Evolutionary conservation across 1,140 invertebrate genomes (phyloP), one percentile per base, ranked within the genome.

Genomic region (Maconellicoccus hirsutus): DNA sequence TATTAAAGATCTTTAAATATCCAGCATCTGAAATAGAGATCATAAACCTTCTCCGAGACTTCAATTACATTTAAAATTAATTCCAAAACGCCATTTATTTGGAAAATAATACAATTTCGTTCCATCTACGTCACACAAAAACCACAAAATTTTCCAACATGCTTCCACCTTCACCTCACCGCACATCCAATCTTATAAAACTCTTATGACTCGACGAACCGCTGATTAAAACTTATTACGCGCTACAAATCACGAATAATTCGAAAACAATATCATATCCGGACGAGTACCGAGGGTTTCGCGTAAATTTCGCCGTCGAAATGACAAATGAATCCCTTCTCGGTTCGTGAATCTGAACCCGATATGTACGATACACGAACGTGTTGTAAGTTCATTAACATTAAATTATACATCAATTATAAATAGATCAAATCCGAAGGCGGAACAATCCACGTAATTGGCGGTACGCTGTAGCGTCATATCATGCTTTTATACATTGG

Each of bases 391-490:
- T 52, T 52, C 42, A 52, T 52, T 52, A 52, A 52, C 42, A 52
- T 52, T 52, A 19, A 52, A 52, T 52, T 52, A 52, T 52, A 52
- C 42, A 52, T 52, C 42, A 52, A 52, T 52, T 52, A 52, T 52
- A 52, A 52, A 52, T 52, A 52, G 42, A 52, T 52, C 42, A 52
- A 19, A 52, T 52, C n/a, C 42, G 42, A 52, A 52, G 42, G 42
- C 42, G 42, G 42, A 52, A 52, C 42, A 52, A 52, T 52, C 42
- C 42, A 52, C 42, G 42, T 52, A 52, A 52, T 52, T 52, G 42
- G n/a, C 10, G 42, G 10, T 16, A 52, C 42, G 42, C n/a, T 52
- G 42, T 52, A 52, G 29, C 29, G 29, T 33, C 29, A 33, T 33
- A 33, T 33, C 29, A 12, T 33, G 12, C 29, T 33, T 12, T 12